A percentile compares a stretch with the other conserved stretches of the same genome.
Evolutionary conservation across 2,888 invertebrate genomes (phyloP).

Genomic region (Ormyrus nitidulus): DNA sequence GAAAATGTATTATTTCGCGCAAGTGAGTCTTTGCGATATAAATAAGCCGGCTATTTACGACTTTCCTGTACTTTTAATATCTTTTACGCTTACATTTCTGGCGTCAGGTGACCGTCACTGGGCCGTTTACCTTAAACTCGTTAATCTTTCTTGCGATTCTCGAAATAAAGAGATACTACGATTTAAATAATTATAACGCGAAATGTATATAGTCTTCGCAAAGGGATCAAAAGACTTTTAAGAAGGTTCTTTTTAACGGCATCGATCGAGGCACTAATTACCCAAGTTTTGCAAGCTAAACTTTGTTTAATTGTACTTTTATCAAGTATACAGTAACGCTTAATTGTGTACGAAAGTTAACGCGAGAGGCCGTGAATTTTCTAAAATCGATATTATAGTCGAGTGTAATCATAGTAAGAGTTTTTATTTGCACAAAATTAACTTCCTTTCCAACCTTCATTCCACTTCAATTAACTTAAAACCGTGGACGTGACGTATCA

Average conservation of each 20-base stretch:
- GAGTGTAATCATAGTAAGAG: no score
- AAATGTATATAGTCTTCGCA: background rate
- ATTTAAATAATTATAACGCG: background rate
- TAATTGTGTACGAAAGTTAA: no score
- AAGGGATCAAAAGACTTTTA: no score
- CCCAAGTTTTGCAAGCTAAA: no score
- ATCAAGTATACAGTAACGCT: no score
- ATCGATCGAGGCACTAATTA: no score
- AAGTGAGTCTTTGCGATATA: constrained; percentile 10
- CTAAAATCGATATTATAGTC: no score
- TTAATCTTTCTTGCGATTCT: background rate
- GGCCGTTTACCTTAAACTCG: constrained; percentile 41
- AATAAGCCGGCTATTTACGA: constrained; percentile 38
- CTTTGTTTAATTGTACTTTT: no score
- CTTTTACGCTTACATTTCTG: constrained; percentile 8
- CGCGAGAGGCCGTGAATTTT: no score
- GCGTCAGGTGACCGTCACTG: constrained; percentile 14
- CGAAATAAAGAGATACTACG: background rate
- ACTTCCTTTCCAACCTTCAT: background rate
- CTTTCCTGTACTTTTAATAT: constrained; percentile 33
- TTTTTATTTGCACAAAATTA: no score
- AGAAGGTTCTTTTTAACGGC: no score
- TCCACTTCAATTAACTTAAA: background rate
- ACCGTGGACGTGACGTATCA: no score
- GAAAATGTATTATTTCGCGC: constrained; percentile 30